A percentile compares a stretch with the other conserved stretches of the same genome.
phyloP scores from a whole-genome alignment of 2,797 vertebrate genomes.

The Kryptopterus vitreolus region DNA sequence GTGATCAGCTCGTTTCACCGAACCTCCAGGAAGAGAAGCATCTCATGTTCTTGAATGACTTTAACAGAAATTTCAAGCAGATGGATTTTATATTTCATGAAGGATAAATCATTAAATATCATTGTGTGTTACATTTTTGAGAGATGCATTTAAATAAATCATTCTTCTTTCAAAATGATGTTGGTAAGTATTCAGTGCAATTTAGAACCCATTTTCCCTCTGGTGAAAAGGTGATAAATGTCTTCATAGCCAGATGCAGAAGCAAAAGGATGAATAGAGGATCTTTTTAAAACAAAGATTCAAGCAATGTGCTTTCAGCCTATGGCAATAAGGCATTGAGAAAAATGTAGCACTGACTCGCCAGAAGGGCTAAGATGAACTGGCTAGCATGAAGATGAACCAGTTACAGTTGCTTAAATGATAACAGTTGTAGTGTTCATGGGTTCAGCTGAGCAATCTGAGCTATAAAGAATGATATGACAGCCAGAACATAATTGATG shows the following conservation, averaged over 20 bases:
- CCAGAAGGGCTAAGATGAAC: constrained; percentile 66
- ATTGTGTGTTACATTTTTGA: background rate
- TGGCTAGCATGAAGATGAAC: constrained; percentile 55
- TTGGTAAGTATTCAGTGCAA: background rate
- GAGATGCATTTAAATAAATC: background rate
- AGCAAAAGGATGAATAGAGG: constrained; percentile 62
- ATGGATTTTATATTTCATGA: background rate
- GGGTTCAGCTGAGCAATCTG: constrained; percentile 59
- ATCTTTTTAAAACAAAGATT: constrained; percentile 59
- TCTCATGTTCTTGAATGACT: constrained; percentile 30
- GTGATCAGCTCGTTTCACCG: constrained; percentile 69
- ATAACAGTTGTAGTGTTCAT: constrained; percentile 62
- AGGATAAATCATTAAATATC: background rate
- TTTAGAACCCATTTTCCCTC: constrained; percentile 25
- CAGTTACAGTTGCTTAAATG: constrained; percentile 69
- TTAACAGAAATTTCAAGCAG: constrained; percentile 8
- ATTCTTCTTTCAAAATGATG: background rate
- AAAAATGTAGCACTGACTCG: constrained; percentile 66
- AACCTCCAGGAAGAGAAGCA: constrained; percentile 58
- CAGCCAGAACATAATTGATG: constrained; percentile 45
- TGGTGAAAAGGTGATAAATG: constrained; percentile 56
- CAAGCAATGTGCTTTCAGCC: constrained; percentile 55
- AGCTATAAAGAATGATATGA: constrained; percentile 37
- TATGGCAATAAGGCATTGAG: constrained; percentile 64
- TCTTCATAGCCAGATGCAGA: constrained; percentile 44